These are phyloP conservation scores for Eremophila alpestris DNA, from an alignment of 2,797 vertebrate genomes.

Conservation along the genomic window DNA sequence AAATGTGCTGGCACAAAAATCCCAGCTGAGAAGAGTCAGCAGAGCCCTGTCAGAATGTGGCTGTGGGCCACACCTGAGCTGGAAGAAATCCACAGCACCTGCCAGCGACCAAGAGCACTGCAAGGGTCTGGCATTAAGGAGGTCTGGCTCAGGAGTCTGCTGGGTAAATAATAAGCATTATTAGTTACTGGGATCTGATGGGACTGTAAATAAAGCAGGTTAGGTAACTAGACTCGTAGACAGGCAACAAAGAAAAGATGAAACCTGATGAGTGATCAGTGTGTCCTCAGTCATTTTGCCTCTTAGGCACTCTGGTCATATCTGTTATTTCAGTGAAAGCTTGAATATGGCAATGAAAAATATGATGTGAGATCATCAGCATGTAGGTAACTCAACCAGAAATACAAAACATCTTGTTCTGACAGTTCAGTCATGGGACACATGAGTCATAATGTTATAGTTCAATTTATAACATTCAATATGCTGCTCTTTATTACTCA, in stretches of 20 bases:
- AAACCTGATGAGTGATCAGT: background rate
- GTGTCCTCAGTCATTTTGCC: background rate
- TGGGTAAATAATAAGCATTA: background rate
- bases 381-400: background rate
- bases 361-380: background rate
- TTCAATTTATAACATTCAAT: background rate
- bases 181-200: background rate
- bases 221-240: background rate
- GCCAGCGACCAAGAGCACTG: background rate
- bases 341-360: background rate
- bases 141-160: background rate
- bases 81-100: background rate
- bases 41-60: background rate
- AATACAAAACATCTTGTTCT: slow-evolving; percentile 6
- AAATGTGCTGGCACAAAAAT: background rate
- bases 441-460: background rate
- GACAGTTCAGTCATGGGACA: background rate
- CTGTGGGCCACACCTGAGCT: background rate
- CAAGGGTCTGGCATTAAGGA: background rate
- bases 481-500: background rate
- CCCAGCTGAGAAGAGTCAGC: background rate
- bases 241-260: background rate
- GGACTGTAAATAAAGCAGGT: background rate
- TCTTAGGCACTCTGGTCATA: background rate
- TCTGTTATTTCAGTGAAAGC: background rate